Base-by-base conservation (phyloP, 1,140 invertebrate genomes). In the Zophobas morio region DNA sequence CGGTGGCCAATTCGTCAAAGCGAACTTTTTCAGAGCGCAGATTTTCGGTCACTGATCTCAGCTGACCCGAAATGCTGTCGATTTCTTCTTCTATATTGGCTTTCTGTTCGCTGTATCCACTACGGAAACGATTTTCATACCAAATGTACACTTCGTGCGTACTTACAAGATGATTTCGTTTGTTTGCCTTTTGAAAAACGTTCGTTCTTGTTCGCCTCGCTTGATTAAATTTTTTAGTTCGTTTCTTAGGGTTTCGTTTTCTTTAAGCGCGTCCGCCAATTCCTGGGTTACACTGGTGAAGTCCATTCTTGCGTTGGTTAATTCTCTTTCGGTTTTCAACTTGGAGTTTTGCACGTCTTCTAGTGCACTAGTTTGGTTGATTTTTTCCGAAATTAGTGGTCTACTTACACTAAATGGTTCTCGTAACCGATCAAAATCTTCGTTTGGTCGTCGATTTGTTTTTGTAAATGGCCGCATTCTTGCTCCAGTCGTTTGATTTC, bases 1-100 rank as follows among this genome's bases (percentile, higher is more conserved):
- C 70, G 74, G 80, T 49, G 8, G 80, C 60, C 63, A 81, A 54
- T 34, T 78, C 77, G 2, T 79, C 73, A 72, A 66, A 66, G 42
- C 60, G 60, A 0, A 40, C 1, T 42, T 66, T 66, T 32, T 66
- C 60, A 4, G 20, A 32, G n/a, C 42, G 60, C 4, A 66, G 32
- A 66, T 66, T 42, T 42, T 66, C 60, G 1, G 60, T 66, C 2
- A 66, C 60, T 36, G n/a, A 42, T 5, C n/a, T 37, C 2, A 66
- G 20, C 20, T 66, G 60, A 1, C n/a, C 35, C 2, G 60, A 66
- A 66, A 66, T 66, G 20, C 60, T 66, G 20, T 66, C 60, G 33
- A 66, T 66, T 66, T 66, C 60, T 5, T 66, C 60, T 66, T 66
- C 60, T 6, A 66, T 66, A 32, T 66, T 66, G 20, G 8, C 60